These are phyloP conservation scores for Procambarus clarkii DNA, from an alignment of 1,140 invertebrate species.

Conservation along the genomic window DNA sequence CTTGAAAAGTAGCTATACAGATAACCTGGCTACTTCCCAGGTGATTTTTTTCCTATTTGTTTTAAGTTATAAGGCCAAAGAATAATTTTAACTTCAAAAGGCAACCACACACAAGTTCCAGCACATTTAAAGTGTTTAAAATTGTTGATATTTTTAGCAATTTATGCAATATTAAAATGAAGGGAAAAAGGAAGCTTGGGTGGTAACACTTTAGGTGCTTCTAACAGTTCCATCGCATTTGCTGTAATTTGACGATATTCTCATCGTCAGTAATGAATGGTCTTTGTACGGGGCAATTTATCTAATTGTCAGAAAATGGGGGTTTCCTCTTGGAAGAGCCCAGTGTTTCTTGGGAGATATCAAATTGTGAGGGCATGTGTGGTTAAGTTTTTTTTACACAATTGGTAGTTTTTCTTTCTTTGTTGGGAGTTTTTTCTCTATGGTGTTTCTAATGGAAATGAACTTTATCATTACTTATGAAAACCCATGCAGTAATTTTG, in stretches of 20 bases:
- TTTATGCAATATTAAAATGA: slow-evolving; percentile 41
- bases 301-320: slow-evolving; percentile 42
- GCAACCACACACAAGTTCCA: slow-evolving; percentile 43
- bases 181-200: slow-evolving; percentile 56
- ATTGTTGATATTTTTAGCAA: slow-evolving; percentile 4
- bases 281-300: slow-evolving; percentile 55
- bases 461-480: slow-evolving; percentile 19
- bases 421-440: slow-evolving; percentile 43
- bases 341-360: slow-evolving; percentile 29
- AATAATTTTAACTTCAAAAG: slow-evolving; percentile 63
- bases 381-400: slow-evolving; percentile 56
- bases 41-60: slow-evolving; percentile 56
- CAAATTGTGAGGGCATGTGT: slow-evolving; percentile 57
- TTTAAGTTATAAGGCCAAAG: slow-evolving; percentile 62
- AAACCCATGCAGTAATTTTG: slow-evolving; percentile 22
- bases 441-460: slow-evolving; percentile 31
- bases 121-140: not conserved
- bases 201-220: slow-evolving; percentile 64
- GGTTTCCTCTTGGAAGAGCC: slow-evolving; percentile 21
- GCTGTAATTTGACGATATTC: slow-evolving; percentile 38
- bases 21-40: slow-evolving; percentile 64
- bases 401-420: slow-evolving; percentile 29
- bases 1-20: slow-evolving; percentile 62
- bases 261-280: slow-evolving; percentile 51
- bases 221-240: slow-evolving; percentile 54